Evolutionary conservation across 2,797 vertebrate genomes (phyloP), one percentile per base, ranked within the genome.

Genomic region (Arrhamphus sclerolepis): DNA sequence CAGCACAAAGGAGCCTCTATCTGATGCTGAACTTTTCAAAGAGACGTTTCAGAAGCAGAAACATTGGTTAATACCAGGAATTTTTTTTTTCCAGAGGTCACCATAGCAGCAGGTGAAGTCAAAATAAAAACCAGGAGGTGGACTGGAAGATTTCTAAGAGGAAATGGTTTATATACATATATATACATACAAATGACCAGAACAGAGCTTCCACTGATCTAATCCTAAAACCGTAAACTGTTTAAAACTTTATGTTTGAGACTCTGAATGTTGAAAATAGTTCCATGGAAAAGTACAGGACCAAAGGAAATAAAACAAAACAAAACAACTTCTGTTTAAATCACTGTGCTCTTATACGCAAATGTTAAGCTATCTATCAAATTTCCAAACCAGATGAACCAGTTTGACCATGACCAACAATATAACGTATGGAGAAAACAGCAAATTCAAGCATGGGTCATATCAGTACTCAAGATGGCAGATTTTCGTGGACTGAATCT

Each of bases 1-100:
- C 24, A 18, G 80, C 83, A 88, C 89, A 89, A 90, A 84, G 84
- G 73, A 57, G 68, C 75, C 82, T 89, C 85, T 88, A 85, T 90
- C 79, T 55, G 7, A 66, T 0, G 29, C 62, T 39, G 56, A 48
- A 71, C 72, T 55, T 61, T 67, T 84, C 60, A 81, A 82, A 86
- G 76, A 77, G 60, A 56, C n/a, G 6, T 61, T 88, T 87, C 78
- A 86, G 80, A 43, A 66, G 65, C 75, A 80, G 72, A 79, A 77
- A 77, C 60, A 61, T 57, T 57, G 65, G 64, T 59, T 79, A 80
- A 84, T 60, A 61, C 66, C 28, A 0, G 54, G 40, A 64, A 48
- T 42, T 31, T 47, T 46, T 57, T 53, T 59, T 54, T 65, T 68
- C 14, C 34, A 14, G 48, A 52, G 62, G 75, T 87, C 76, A 70